Conservation (phyloP, 2,888 invertebrate genomes). For the Epistrophe grossulariae region DNA sequence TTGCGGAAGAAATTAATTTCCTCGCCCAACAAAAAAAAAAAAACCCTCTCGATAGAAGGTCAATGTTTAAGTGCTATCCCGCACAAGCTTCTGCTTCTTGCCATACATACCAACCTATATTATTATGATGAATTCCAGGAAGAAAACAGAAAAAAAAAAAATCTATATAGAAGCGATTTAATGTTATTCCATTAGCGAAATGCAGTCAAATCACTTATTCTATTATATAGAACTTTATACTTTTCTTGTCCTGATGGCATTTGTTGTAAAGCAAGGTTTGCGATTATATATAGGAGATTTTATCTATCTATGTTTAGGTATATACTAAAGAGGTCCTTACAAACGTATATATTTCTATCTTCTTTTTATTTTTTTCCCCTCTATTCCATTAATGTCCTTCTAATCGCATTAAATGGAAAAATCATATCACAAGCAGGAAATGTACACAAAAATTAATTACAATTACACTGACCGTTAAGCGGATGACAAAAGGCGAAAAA, state of each 20-base stretch:
- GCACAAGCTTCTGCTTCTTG: not conserved
- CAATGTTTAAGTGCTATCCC: conserved; percentile 41
- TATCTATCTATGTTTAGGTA: not conserved
- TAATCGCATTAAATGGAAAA: conserved; percentile 75
- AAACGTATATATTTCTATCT: conserved; percentile 9
- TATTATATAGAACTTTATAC: not conserved
- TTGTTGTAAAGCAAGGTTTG: not conserved
- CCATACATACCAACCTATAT: too few relatives aligned
- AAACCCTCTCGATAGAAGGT: conserved; percentile 44
- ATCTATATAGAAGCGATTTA: conserved; percentile 55
- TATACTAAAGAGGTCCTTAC: conserved; percentile 3
- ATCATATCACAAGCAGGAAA: conserved; percentile 74
- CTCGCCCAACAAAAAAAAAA: conserved; percentile 12
- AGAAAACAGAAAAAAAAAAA: conserved; percentile 7
- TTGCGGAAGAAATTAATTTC: conserved; percentile 57
- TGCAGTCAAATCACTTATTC: conserved; percentile 69
- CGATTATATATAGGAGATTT: conserved; percentile 11
- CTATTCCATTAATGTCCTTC: conserved; percentile 71
- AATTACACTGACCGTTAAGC: conserved; percentile 76
- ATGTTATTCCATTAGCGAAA: conserved; percentile 70
- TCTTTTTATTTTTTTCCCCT: not conserved
- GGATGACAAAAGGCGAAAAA: conserved; percentile 71
- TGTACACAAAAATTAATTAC: conserved; percentile 75
- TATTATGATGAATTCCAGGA: conserved; percentile 8
- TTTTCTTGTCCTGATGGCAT: conserved; percentile 11